Evolutionary conservation across 2,888 invertebrate species (phyloP).

Genomic region (Trimorus sp.): DNA sequence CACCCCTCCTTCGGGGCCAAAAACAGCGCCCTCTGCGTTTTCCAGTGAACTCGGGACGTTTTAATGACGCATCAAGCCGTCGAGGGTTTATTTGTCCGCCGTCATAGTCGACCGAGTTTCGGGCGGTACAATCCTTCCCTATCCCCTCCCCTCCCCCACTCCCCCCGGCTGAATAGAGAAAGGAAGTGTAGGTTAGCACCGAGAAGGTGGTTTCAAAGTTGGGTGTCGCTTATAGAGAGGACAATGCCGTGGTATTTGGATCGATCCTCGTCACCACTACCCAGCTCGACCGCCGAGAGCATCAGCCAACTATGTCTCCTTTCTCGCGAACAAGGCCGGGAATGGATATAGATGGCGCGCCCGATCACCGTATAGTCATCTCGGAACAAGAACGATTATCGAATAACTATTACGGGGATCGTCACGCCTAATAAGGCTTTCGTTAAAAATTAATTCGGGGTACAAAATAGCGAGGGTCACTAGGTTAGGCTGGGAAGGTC

Average conservation of each 20-base stretch:
- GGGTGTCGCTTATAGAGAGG: slow-evolving; percentile 69
- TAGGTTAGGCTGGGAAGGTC: too few relatives aligned
- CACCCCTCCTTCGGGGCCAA: too few relatives aligned
- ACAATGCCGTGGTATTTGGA: slow-evolving; percentile 75
- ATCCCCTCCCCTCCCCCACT: neutral
- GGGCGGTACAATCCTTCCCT: neutral
- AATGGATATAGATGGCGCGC: neutral
- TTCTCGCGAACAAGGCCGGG: slow-evolving; percentile 13
- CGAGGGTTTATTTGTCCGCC: slow-evolving; percentile 39
- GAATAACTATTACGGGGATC: neutral
- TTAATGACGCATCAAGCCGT: slow-evolving; percentile 50
- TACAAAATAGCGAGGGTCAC: too few relatives aligned
- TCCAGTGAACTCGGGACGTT: slow-evolving; percentile 27
- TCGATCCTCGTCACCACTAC: slow-evolving; percentile 73
- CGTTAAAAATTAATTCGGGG: neutral
- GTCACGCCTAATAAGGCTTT: slow-evolving; percentile 1
- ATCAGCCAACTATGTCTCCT: slow-evolving; percentile 60
- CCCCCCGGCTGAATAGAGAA: slow-evolving; percentile 20
- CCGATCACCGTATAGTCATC: slow-evolving; percentile 14
- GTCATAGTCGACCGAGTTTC: slow-evolving; percentile 2
- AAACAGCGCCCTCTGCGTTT: too few relatives aligned
- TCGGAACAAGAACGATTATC: slow-evolving; percentile 2
- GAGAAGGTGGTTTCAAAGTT: slow-evolving; percentile 58
- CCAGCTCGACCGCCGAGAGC: slow-evolving; percentile 55
- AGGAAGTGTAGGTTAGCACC: slow-evolving; percentile 35